Evolutionary conservation across 2,113 vertebrate species (phyloP).

Genomic region (Lampris incognitus): DNA sequence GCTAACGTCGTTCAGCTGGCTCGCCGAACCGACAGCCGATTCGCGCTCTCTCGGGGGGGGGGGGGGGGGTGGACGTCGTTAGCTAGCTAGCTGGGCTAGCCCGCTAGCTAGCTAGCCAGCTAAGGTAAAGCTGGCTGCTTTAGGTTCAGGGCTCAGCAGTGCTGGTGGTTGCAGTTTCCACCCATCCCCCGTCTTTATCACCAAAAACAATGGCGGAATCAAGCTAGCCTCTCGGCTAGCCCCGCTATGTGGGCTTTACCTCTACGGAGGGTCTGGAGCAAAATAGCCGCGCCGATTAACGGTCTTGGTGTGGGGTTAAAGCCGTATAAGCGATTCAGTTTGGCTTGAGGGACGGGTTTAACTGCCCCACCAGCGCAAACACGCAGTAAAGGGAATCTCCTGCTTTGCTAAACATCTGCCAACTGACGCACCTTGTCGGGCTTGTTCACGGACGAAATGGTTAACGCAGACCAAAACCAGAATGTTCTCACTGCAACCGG

Average conservation of each 20-base stretch:
- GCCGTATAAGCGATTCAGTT: too few species aligned
- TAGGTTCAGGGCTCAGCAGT: slow-evolving; percentile 51
- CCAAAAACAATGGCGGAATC: slow-evolving; percentile 78
- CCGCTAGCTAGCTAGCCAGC: slow-evolving; percentile 41
- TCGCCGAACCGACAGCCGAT: not conserved
- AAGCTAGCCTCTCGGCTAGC: slow-evolving; percentile 36
- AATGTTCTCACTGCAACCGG: slow-evolving; percentile 43
- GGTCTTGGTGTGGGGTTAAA: too few species aligned
- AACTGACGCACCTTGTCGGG: not conserved
- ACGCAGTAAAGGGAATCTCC: too few species aligned
- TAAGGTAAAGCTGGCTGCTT: slow-evolving; percentile 31
- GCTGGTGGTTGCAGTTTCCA: slow-evolving; percentile 65
- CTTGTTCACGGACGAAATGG: not conserved
- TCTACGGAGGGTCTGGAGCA: not conserved
- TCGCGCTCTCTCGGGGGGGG: slow-evolving; percentile 44
- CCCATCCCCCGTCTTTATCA: slow-evolving; percentile 77
- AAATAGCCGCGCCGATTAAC: too few species aligned
- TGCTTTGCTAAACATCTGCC: not conserved
- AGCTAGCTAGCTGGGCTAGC: slow-evolving; percentile 48
- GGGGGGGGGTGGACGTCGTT: slow-evolving; percentile 42
- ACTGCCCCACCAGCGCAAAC: not conserved
- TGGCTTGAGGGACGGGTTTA: not conserved
- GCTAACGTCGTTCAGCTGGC: not conserved
- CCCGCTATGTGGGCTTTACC: not conserved
- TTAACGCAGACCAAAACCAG: not conserved